These are phyloP conservation scores for Caretta caretta DNA, from an alignment of 2,113 vertebrate genomes.

Conservation along the genomic window DNA sequence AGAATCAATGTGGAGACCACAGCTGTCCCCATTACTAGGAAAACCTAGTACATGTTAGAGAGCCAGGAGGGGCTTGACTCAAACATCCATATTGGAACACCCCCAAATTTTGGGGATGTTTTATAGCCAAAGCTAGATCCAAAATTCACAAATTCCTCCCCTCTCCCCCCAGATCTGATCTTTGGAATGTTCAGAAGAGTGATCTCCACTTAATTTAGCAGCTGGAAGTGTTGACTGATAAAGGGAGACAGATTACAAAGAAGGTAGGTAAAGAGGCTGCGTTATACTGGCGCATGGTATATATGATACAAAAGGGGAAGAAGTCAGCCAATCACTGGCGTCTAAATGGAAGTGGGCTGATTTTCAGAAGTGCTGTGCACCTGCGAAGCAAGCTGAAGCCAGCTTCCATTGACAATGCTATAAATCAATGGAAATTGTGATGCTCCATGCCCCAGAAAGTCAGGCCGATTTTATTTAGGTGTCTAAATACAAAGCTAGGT, in stretches of 20 bases:
- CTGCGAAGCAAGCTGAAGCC: not conserved
- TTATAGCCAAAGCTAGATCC: not conserved
- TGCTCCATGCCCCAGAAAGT: not conserved
- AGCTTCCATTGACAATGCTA: accelerated
- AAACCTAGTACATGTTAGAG: not conserved
- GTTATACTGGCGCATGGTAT: not conserved
- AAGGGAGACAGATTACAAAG: not conserved
- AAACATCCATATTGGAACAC: not conserved
- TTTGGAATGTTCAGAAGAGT: not conserved
- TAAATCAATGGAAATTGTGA: not conserved
- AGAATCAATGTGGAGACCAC: not conserved
- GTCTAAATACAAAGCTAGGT: not conserved
- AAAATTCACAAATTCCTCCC: not conserved
- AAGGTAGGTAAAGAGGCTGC: not conserved
- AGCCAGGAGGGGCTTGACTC: not conserved
- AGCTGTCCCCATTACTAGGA: not conserved
- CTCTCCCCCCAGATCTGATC: not conserved
- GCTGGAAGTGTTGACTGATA: not conserved
- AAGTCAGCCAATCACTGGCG: not conserved
- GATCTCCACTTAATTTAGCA: not conserved
- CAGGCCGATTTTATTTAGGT: not conserved
- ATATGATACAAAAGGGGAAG: not conserved
- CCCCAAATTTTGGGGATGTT: not conserved
- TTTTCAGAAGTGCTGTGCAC: not conserved
- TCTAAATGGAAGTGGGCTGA: not conserved